These are phyloP conservation scores for Drosophila acutilabella DNA, from an alignment of 2,888 invertebrate species.

Conservation along the genomic window DNA sequence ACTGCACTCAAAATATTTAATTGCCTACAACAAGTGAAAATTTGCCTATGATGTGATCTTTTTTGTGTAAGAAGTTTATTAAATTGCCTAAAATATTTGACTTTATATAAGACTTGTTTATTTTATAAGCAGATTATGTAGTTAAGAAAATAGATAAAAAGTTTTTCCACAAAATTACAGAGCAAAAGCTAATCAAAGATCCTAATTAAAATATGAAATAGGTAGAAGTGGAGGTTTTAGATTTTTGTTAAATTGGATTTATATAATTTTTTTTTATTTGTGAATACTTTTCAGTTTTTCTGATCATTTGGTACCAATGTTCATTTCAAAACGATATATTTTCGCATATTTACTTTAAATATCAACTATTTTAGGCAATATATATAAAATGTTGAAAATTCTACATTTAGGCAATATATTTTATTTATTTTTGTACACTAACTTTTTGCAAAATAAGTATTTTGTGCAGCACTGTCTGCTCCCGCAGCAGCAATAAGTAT, in stretches of 20 bases:
- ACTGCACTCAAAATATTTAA: conserved; percentile 43
- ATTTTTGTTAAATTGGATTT: too few species aligned
- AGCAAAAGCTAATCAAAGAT: too few species aligned
- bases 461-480: conserved; percentile 18
- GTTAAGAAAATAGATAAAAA: too few species aligned
- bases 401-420: conserved; percentile 9
- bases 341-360: background rate
- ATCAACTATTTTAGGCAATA: conserved; percentile 11
- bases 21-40: conserved; percentile 43
- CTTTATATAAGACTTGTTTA: too few species aligned
- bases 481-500: conserved; percentile 3
- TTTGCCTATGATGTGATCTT: conserved; percentile 25
- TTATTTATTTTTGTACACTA: conserved; percentile 24
- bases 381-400: background rate
- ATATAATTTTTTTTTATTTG: too few species aligned
- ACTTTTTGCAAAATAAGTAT: conserved; percentile 44
- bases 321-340: too few species aligned
- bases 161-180: too few species aligned
- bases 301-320: too few species aligned
- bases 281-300: too few species aligned
- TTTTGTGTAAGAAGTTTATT: background rate
- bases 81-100: conserved; percentile 7
- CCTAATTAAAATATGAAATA: too few species aligned
- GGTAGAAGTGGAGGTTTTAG: too few species aligned
- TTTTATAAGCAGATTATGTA: too few species aligned